Conservation (phyloP, 2,113 vertebrate genomes). For the Percopsis transmontana region DNA sequence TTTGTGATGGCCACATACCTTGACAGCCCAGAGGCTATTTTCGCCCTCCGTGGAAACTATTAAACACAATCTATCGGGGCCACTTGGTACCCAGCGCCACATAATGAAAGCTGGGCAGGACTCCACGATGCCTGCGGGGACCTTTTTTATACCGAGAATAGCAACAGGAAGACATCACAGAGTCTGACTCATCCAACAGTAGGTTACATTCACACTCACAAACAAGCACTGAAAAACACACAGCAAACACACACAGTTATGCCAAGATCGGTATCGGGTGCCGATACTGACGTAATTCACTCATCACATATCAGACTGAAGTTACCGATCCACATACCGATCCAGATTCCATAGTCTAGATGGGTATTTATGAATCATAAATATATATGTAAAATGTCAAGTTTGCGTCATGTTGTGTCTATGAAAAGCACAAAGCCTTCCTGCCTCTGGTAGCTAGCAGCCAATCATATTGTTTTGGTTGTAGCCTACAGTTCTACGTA, state of each 20-base stretch:
- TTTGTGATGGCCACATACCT: constrained; percentile 54
- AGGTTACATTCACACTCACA: background rate
- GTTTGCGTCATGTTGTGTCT: no score
- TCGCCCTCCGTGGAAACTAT: constrained; percentile 52
- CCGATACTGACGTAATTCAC: no score
- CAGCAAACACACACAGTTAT: constrained; percentile 22
- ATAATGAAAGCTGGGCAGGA: constrained; percentile 39
- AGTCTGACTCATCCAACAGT: constrained; percentile 14
- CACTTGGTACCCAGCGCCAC: constrained; percentile 32
- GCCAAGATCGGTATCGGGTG: no score
- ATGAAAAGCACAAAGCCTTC: no score
- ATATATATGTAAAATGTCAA: no score
- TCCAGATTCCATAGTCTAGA: no score
- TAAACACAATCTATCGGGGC: constrained; percentile 47
- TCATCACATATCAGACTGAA: no score
- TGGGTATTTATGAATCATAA: no score
- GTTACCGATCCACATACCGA: no score
- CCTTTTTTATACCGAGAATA: constrained; percentile 11
- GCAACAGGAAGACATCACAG: background rate
- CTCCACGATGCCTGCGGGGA: background rate
- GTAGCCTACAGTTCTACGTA: no score
- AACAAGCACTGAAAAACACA: background rate
- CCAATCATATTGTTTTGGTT: no score
- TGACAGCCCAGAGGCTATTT: constrained; percentile 53
- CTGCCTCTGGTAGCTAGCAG: no score